Evolutionary conservation across 2,888 invertebrate species (phyloP), one percentile per base, ranked within the genome.

Genomic region (Melikaiella ostensackeni): DNA sequence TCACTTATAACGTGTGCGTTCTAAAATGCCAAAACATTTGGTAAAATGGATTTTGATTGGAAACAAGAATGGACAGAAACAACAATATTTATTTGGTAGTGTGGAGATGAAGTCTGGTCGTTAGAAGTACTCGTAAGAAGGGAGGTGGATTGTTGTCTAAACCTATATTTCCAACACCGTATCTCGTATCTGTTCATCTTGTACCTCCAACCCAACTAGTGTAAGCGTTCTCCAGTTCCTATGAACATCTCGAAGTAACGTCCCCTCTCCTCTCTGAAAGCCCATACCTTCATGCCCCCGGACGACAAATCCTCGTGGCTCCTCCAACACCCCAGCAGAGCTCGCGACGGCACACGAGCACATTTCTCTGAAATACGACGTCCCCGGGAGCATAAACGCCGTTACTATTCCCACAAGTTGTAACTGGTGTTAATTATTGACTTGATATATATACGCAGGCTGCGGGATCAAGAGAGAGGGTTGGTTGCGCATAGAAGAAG

Each of bases 401-500:
- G 89, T 89, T 90, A 88, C 90, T 90, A 90, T 91, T 90, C 90
- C 90, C 91, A 88, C 90, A 90, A 90, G 90, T 91, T 91, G 90
- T 90, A 91, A 91, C 90, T 90, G 90, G 89, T 90, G 91, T 91
- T 91, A 91, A 91, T 91, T 90, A 91, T 91, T 91, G 91, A 90
- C 88, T 88, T 87, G 89, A 88, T 89, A 88, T 88, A 89, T 86
- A 82, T 74, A 74, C 66, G 62, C 35, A 75, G 76, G 78, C 76
- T 42, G 50, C 62, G 73, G 55, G 78, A 61, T 78, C 57, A 75
- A 79, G 78, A 63, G 82, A 77, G 82, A 79, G 81, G 75, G 82
- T 77, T 76, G 75, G 81, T 77, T 76, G 74, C 79, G 80, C 81
- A 79, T 74, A 74, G 77, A 74, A 77, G 77, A 75, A 74, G 78